Evolutionary conservation across 2,113 vertebrate species (phyloP).

Genomic region (Siniperca chuatsi): DNA sequence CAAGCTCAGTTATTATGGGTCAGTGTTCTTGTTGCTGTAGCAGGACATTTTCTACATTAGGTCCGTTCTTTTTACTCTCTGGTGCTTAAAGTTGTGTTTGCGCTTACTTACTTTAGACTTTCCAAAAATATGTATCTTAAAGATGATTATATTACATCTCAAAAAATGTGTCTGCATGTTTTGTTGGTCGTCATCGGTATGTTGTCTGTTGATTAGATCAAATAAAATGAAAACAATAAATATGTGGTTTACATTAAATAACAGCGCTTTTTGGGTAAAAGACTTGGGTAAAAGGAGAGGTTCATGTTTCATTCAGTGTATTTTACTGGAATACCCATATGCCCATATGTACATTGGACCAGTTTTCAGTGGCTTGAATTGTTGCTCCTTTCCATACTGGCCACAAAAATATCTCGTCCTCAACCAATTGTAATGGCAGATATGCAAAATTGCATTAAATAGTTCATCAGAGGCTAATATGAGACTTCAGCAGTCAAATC

Average conservation of each 20-base stretch:
- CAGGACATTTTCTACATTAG: background rate
- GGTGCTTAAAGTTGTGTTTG: background rate
- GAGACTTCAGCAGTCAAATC: background rate
- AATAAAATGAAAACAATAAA: background rate
- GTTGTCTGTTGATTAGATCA: constrained; percentile 16
- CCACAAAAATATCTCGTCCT: background rate
- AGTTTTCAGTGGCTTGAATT: background rate
- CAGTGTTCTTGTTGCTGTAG: constrained; percentile 26
- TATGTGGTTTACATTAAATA: background rate
- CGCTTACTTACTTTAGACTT: background rate
- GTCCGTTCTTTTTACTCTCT: constrained; percentile 9
- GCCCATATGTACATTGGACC: background rate
- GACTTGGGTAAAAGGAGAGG: constrained; percentile 1
- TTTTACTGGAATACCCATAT: background rate
- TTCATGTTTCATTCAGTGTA: background rate
- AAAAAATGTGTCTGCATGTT: constrained; percentile 28
- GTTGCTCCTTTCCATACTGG: background rate
- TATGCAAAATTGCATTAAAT: background rate
- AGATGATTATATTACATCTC: background rate
- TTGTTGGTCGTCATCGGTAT: constrained; percentile 7
- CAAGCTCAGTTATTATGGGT: constrained; percentile 22
- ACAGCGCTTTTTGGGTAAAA: background rate
- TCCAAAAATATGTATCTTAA: background rate
- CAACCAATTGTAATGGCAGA: background rate
- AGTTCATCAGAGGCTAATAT: background rate